Evolutionary conservation across 1,140 invertebrate species (phyloP), one percentile per base, ranked within the genome.

Genomic region (Maniola jurtina): DNA sequence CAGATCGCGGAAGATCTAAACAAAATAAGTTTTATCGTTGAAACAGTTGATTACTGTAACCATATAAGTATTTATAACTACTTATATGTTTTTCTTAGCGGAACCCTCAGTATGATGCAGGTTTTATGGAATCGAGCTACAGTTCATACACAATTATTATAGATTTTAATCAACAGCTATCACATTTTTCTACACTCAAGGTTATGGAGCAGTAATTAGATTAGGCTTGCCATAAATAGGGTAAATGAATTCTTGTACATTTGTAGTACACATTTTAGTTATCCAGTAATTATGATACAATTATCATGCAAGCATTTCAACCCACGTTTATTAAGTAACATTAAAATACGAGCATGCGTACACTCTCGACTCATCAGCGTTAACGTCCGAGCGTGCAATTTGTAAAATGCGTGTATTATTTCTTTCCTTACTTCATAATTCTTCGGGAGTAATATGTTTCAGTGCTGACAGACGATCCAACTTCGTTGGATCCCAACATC

Each of bases 341-440:
- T 64, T 64, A 64, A 58, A 64, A 59, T 45, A 60, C 11, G 54
- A 16, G 54, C 6, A 55, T 36, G 34, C 9, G 50, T 9, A 40
- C 13, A 50, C 15, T 66, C 64, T 50, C 36, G 54, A 33, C 58
- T 25, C 50, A 66, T 66, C 59, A 66, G 50, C 64, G 58, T 61
- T 66, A 61, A 66, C 36, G 58, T 61, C 64, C 42, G 35, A 42
- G 50, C 54, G 33, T 62, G 59, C 54, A 67, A 62, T 67, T 66
- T 66, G 45, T 56, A 59, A 47, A 66, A 60, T 47, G 36, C 15
- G 16, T 33, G 15, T 55, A 61, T 66, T 55, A 66, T 66, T 66
- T 66, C 64, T 66, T 66, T 66, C 64, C 65, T 61, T 67, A 57
- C 59, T 67, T 61, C 50, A 67, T 67, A 67, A 61, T 67, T 67